Percentiles rank a stretch among this genome's conserved stretches.
phyloP scores from a whole-genome alignment of 1,140 invertebrate species.

The Rhopalosiphum maidis region DNA sequence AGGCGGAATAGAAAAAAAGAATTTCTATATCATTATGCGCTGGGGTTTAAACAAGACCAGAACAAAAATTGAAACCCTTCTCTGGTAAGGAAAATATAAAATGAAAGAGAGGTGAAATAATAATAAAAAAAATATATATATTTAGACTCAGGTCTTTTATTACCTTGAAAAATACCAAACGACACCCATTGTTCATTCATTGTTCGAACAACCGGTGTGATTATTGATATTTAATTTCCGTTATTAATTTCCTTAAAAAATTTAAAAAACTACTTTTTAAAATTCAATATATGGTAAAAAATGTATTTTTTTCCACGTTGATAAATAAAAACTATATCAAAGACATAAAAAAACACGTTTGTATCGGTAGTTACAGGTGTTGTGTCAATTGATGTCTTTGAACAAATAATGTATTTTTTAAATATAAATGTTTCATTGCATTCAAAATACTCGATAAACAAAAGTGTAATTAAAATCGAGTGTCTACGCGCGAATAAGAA shows the following conservation, averaged over 20 bases:
- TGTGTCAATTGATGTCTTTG: background rate
- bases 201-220: background rate
- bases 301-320: background rate
- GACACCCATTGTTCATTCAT: background rate
- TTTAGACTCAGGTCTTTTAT: background rate
- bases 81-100: background rate
- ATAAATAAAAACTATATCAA: background rate
- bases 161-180: background rate
- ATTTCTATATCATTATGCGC: background rate
- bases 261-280: background rate
- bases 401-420: background rate
- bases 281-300: background rate
- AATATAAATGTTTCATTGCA: background rate
- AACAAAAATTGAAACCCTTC: constrained; percentile 19
- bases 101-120: background rate
- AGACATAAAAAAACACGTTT: background rate
- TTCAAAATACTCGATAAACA: background rate
- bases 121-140: background rate
- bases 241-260: background rate
- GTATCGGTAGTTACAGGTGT: background rate
- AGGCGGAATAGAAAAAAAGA: background rate
- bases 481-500: background rate
- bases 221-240: constrained; percentile 17
- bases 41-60: background rate
- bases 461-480: background rate